These are phyloP conservation scores for Druon quercuslanigerum DNA, from an alignment of 1,140 invertebrate genomes.

Conservation along the genomic window DNA sequence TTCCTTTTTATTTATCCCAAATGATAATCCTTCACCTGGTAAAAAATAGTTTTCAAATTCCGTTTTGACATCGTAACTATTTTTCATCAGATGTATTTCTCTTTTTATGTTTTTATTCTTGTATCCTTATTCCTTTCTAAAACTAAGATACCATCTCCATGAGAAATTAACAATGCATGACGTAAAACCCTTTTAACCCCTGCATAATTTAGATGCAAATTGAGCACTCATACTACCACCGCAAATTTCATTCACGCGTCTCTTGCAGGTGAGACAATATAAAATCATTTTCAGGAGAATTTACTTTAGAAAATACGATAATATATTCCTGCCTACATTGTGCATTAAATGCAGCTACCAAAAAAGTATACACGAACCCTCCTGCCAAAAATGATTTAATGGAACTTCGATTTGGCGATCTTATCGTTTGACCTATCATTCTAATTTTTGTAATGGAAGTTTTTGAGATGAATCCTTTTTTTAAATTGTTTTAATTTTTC, in stretches of 20 bases:
- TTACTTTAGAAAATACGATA: background rate
- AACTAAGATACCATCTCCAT: background rate
- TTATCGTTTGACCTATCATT: background rate
- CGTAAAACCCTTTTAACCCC: conserved; percentile 22
- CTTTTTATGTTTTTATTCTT: background rate
- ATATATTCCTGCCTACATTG: no score
- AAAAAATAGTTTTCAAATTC: background rate
- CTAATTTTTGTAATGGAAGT: background rate
- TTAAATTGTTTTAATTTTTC: no score
- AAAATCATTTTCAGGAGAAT: conserved; percentile 1
- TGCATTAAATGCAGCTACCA: no score
- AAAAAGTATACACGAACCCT: no score
- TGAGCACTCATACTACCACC: background rate
- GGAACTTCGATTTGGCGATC: no score
- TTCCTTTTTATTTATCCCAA: background rate
- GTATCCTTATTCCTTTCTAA: background rate
- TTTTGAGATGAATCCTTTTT: background rate
- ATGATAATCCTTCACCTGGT: no score
- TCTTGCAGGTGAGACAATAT: background rate
- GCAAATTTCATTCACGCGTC: conserved; percentile 22
- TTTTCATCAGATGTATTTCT: background rate
- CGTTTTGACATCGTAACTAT: background rate
- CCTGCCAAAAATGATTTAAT: no score
- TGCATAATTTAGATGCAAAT: conserved; percentile 31
- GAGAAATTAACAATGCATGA: conserved; percentile 25